Base-by-base conservation (phyloP, 37 sponge, comb jelly and placozoan species). In the Spongia lamella region DNA sequence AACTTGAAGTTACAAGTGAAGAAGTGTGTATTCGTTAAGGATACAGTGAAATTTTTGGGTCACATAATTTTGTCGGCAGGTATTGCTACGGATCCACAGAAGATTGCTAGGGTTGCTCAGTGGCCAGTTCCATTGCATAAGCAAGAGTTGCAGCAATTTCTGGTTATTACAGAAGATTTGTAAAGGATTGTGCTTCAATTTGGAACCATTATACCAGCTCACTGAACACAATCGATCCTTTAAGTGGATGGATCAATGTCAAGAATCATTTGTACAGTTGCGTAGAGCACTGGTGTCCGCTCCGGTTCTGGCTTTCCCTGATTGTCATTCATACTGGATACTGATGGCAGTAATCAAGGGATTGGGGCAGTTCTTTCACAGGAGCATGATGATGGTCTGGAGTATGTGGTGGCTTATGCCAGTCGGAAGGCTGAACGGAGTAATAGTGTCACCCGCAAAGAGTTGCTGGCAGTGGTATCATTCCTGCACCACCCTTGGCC, bases 301-400 rank as follows among this genome's bases (percentile, higher is more conserved):
- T 31, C 83, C 83, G 6, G 58, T 73, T 7, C 66, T 81, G 57
- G 59, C 68, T n/a, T 67, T 51, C 32, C 83, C 83, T 5, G 69
- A 74, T 21, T 63, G 15, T 15, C 39, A 19, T 83, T 83, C 25
- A 36, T 65, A 16, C 71, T 79, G 14, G 72, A 68, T 34, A 59
- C 71, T 34, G 81, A 79, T 70, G 71, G 62, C 38, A 72, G 76
- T 75, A 55, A 34, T 2, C 20, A 32, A 9, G 83, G 51, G 20
- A 53, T 83, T 31, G 83, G 61, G 7, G 83, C 69, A 29, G 83
- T 83, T 3, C 60, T 83, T 26, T 83, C 83, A 17, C 83, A 73
- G 31, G 17, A 3, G 22, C 31, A 17, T 7, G 32, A 49, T 19
- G 51, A 58, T 25, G 81, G 56, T 21, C 24, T 34, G 36, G 82